A percentile compares a stretch with the other conserved stretches of the same genome.
phyloP scores from a whole-genome alignment of 1,140 invertebrate species.

The Drosophila serrata region DNA sequence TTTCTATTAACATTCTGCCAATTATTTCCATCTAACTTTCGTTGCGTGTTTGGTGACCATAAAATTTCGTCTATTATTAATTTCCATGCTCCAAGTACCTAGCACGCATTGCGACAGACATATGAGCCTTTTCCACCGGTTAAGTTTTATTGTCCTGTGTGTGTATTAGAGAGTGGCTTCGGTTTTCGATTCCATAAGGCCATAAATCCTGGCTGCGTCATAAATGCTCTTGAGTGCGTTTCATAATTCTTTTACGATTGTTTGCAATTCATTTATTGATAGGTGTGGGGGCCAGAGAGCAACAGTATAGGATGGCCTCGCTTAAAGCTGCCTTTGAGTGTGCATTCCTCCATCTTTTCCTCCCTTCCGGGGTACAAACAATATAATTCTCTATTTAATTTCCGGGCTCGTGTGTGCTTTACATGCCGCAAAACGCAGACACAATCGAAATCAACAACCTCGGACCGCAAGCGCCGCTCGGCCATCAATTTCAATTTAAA shows the following conservation, averaged over 20 bases:
- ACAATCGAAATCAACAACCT: conserved; percentile 48
- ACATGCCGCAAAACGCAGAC: conserved; percentile 42
- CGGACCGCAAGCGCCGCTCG: conserved; percentile 59
- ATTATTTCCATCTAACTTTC: conserved; percentile 67
- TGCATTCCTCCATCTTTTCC: conserved; percentile 1
- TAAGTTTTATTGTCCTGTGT: conserved; percentile 18
- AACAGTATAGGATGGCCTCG: conserved; percentile 1
- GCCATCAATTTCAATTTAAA: conserved; percentile 82
- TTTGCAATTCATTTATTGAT: conserved; percentile 55
- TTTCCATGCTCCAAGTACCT: conserved; percentile 62
- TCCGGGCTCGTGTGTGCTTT: conserved; percentile 26
- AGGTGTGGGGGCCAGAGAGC: neutral
- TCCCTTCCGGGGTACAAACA: conserved; percentile 1
- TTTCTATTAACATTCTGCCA: conserved; percentile 61
- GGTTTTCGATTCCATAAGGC: conserved; percentile 34
- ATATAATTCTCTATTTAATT: conserved; percentile 70
- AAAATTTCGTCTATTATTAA: conserved; percentile 42
- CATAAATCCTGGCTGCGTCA: conserved; percentile 54
- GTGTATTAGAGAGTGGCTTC: conserved; percentile 28
- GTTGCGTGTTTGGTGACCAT: conserved; percentile 69
- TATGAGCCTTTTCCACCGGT: conserved; percentile 36
- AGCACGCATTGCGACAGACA: conserved; percentile 65
- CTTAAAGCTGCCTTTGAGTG: conserved; percentile 9
- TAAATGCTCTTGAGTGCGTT: conserved; percentile 61
- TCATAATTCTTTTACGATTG: conserved; percentile 59